Base-by-base conservation (phyloP, 2,113 vertebrate genomes). In the Apistogramma diplotaenia region DNA sequence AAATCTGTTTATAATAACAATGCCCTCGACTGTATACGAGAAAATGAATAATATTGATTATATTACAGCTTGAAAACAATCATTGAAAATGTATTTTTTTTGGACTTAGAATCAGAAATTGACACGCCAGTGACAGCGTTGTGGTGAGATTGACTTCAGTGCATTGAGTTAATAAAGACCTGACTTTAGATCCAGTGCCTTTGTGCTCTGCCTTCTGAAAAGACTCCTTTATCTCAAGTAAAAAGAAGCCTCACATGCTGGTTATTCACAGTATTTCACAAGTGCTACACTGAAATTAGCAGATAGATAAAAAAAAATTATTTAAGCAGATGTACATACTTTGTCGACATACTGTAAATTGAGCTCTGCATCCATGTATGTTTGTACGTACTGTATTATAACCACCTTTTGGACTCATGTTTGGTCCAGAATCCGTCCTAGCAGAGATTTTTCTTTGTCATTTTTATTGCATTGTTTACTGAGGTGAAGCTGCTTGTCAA, bases 201-300 rank as follows among this genome's bases (percentile, higher is more conserved):
- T 92, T 65, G 71, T 65, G 79, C 88, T 85, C 87, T 76, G 76
- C 85, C 87, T 85, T 85, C 84, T 81, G 35, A 75, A 82, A 56
- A 35, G 43, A 60, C 54, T 79, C n/a, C 56, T 60, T 53, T 57
- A 51, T 83, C 59, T 76, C 51, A 23, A 78, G 72, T 79, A 72
- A 79, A 75, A 61, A 67, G 15, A 83, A 23, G 31, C 56, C 55
- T 78, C 73, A 75, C 73, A n/a, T 75, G 70, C 83, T 83, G 82
- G 78, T 87, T 84, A 19, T 75, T 78, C 60, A 85, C 79, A 83
- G 72, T 91, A 90, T 93, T 93, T 93, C 91, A 89, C 92, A 94
- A 94, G 93, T 93, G 91, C 93, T 94, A 91, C 94, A 94, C 93
- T 94, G 94, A 94, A 94, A 90, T 82, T 19, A 87, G 79, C 78